These are phyloP conservation scores for Nipponacmea schrenckii DNA, from an alignment of 2,888 invertebrate species.

Conservation along the genomic window DNA sequence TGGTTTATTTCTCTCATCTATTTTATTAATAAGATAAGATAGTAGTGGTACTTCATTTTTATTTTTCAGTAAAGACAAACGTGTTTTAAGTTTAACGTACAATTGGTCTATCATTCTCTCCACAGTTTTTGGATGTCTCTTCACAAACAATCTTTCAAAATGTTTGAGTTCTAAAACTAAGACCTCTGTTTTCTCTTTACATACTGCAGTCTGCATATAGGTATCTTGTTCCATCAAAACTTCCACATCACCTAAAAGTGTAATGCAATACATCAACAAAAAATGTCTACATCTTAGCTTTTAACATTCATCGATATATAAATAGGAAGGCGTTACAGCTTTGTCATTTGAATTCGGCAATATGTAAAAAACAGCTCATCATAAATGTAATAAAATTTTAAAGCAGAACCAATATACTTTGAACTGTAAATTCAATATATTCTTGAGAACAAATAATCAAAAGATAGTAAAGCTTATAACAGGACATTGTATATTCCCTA, in stretches of 20 bases:
- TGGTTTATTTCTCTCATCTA: constrained; percentile 37
- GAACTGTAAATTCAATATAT: too few species aligned
- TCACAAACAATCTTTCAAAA: constrained; percentile 63
- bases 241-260: constrained; percentile 54
- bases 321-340: too few species aligned
- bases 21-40: constrained; percentile 38
- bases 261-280: background rate
- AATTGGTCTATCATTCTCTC: constrained; percentile 61
- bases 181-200: constrained; percentile 61
- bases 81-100: constrained; percentile 51
- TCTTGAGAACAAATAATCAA: too few species aligned
- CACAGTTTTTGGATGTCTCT: constrained; percentile 60
- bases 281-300: too few species aligned
- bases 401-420: too few species aligned
- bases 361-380: too few species aligned
- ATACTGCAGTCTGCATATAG: constrained; percentile 62
- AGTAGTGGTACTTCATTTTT: constrained; percentile 56
- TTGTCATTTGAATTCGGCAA: too few species aligned
- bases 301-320: too few species aligned
- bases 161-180: constrained; percentile 66
- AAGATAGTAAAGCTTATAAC: too few species aligned
- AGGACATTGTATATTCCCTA: too few species aligned
- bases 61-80: constrained; percentile 41
- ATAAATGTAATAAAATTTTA: too few species aligned
- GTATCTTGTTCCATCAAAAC: constrained; percentile 61